Conservation (phyloP, 2,113 vertebrate genomes). For the Psammodynastes pulverulentus region DNA sequence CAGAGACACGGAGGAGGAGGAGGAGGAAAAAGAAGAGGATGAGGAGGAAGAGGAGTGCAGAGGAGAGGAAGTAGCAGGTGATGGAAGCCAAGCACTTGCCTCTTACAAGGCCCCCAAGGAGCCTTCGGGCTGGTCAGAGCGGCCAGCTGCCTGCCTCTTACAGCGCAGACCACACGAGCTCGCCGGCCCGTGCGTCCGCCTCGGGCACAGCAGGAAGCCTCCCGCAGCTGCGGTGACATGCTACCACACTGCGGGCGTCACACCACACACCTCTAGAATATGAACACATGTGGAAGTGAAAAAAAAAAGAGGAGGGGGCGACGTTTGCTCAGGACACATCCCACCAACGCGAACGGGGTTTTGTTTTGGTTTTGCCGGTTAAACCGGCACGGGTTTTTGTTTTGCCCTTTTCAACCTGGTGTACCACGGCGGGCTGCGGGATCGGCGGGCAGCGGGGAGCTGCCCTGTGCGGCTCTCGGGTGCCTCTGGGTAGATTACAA, state of each 20-base stretch:
- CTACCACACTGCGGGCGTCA: conserved; percentile 59
- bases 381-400: conserved; percentile 48
- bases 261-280: conserved; percentile 46
- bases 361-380: not conserved
- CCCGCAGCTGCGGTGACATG: conserved; percentile 63
- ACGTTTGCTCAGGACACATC: conserved; percentile 64
- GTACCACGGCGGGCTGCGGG: conserved; percentile 50
- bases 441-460: conserved; percentile 52
- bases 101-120: conserved; percentile 88
- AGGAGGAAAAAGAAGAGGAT: not conserved
- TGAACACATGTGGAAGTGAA: conserved; percentile 69
- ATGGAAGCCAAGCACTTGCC: conserved; percentile 76
- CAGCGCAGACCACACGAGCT: conserved; percentile 78
- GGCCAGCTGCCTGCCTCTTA: conserved; percentile 89
- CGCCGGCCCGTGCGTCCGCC: conserved; percentile 78
- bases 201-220: conserved; percentile 77
- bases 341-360: conserved; percentile 56
- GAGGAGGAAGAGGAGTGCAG: not conserved
- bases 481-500: conserved; percentile 62
- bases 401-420: conserved; percentile 61
- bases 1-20: not conserved
- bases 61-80: conserved; percentile 53
- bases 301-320: conserved; percentile 67
- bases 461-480: conserved; percentile 65
- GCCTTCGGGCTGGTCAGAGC: conserved; percentile 69